Evolutionary conservation across 1,140 invertebrate species (phyloP).

Genomic region (Procambarus virginalis): DNA sequence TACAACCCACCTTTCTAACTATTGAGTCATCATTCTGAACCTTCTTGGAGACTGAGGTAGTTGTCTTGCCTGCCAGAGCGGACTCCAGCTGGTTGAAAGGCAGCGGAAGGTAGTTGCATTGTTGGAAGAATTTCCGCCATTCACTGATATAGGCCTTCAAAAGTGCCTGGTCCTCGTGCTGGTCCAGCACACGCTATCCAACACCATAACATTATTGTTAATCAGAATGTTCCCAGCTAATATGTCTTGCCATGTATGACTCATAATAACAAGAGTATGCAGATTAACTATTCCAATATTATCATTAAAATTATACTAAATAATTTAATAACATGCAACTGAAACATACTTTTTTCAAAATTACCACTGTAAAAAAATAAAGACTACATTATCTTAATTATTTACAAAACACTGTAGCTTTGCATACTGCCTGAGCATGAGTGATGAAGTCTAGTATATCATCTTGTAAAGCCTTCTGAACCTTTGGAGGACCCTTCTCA

Average conservation of each 20-base stretch:
- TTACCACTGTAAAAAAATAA: no score
- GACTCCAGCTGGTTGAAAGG: conserved; percentile 95
- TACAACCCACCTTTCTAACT: conserved; percentile 75
- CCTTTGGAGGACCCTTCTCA: conserved; percentile 92
- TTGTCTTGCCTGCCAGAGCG: conserved; percentile 80
- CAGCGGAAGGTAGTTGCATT: conserved; percentile 96
- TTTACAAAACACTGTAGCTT: neutral
- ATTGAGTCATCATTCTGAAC: conserved; percentile 76
- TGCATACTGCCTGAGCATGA: conserved; percentile 84
- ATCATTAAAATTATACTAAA: no score
- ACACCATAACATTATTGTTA: neutral
- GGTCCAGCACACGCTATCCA: conserved; percentile 73
- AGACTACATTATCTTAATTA: no score
- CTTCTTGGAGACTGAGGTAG: conserved; percentile 74
- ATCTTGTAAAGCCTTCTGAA: conserved; percentile 90
- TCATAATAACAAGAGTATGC: no score
- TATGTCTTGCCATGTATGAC: no score
- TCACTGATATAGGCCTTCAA: conserved; percentile 96
- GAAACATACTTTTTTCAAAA: no score
- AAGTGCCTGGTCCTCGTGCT: conserved; percentile 92
- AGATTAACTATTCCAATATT: no score
- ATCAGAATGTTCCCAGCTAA: no score
- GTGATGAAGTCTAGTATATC: conserved; percentile 97
- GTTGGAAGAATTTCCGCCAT: conserved; percentile 98
- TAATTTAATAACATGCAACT: no score